phyloP scores from a whole-genome alignment of 2,888 invertebrate species.

The Cacoxenus indagator region DNA sequence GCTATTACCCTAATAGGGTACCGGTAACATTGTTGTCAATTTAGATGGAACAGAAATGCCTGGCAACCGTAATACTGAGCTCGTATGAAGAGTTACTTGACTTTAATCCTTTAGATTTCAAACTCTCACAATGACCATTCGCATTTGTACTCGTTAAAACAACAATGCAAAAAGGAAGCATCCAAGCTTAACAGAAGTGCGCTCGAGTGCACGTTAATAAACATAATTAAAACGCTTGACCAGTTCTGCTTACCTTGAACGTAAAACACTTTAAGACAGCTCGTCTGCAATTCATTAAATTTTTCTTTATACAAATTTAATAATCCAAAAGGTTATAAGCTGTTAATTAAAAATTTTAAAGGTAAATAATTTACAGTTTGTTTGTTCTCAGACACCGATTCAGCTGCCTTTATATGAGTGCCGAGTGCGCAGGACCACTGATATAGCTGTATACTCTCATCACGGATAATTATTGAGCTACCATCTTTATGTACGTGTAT shows the following conservation, averaged over 20 bases:
- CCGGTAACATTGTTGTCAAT: too few species aligned
- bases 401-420: too few species aligned
- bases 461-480: not conserved
- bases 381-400: not conserved
- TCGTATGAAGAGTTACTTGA: too few species aligned
- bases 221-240: not conserved
- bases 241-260: constrained; percentile 4
- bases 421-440: not conserved
- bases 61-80: too few species aligned
- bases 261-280: constrained; percentile 31
- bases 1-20: too few species aligned
- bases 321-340: constrained; percentile 43
- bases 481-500: constrained; percentile 8
- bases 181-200: too few species aligned
- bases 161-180: too few species aligned
- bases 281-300: constrained; percentile 8
- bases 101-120: too few species aligned
- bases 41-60: too few species aligned
- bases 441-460: not conserved
- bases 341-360: constrained; percentile 54
- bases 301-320: constrained; percentile 27
- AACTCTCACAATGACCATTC: too few species aligned
- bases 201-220: too few species aligned
- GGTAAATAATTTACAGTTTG: not conserved
- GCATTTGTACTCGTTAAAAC: too few species aligned